phyloP scores from a whole-genome alignment of 2,797 vertebrate species.

The Molossus molossus region DNA sequence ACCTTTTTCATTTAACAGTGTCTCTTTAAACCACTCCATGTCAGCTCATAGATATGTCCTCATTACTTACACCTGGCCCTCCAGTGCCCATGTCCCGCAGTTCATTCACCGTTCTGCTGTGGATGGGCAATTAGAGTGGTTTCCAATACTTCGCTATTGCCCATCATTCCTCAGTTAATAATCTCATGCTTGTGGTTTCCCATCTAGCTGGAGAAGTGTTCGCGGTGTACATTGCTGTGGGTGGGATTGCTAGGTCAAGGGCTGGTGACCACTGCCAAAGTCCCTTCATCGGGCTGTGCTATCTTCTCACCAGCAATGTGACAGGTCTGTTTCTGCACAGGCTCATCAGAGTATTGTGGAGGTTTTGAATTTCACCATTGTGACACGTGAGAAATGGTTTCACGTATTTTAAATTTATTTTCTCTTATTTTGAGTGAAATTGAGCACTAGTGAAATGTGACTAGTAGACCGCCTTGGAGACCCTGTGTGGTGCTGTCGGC shows the following conservation, averaged over 20 bases:
- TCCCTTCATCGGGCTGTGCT: not conserved
- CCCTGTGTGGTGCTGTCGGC: not conserved
- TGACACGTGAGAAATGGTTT: slow-evolving; percentile 16
- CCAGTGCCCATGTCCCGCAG: too few relatives aligned
- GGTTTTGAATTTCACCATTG: not conserved
- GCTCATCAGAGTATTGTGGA: not conserved
- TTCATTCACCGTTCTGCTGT: not conserved
- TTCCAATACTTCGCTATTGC: not conserved
- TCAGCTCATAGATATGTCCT: not conserved
- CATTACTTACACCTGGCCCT: not conserved
- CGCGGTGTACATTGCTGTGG: not conserved
- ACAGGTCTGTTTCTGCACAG: not conserved
- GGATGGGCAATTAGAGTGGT: not conserved
- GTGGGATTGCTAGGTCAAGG: not conserved
- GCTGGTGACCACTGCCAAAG: not conserved
- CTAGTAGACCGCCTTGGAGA: not conserved
- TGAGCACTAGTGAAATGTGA: not conserved
- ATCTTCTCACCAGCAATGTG: not conserved
- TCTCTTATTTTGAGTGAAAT: slow-evolving; percentile 40
- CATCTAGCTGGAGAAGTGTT: not conserved
- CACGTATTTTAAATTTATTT: slow-evolving; percentile 10
- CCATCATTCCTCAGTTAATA: not conserved
- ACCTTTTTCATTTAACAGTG: not conserved
- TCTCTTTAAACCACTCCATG: not conserved
- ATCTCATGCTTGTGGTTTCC: not conserved